Base-by-base conservation (phyloP, 2,797 vertebrate species). In the Pangasius sanitwongsei region DNA sequence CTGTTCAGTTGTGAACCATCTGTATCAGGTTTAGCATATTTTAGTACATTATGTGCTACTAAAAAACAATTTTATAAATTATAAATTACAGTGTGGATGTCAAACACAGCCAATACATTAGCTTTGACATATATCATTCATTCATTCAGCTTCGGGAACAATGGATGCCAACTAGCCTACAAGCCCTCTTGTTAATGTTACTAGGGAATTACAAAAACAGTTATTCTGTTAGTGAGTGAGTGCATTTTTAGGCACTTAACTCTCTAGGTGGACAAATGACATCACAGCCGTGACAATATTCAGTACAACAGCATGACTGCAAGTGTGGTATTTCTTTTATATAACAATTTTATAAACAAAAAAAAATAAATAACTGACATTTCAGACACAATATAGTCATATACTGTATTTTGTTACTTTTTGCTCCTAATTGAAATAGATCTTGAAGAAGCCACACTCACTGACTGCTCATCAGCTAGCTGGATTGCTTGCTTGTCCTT, bases 101-200 rank as follows among this genome's bases (percentile, higher is more conserved):
- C 77, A 55, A 18, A 34, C 77, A 20, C 20, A 9, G 31, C 7
- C 2, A 4, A 11, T 28, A 53, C 44, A 53, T 53, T 50, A 16
- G 25, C 12, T 50, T 75, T n/a, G 74, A 7, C 25, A 1, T 50
- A 44, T 48, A 28, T 50, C 44, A 50, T 77, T 77, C 6, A n/a
- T 77, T 53, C 9, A 31, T 78, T 16, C 25, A 20, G 28, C 37
- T 59, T 15, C 34, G 41, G 31, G 6, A 13, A 44, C 59, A 31
- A 11, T 80, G 13, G 4, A 53, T 1, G n/a, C 83, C 83, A 65
- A 48, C 82, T 28, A 44, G 23, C 25, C 59, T 31, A 50, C 41
- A n/a, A 48, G n/a, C 48, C 75, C 48, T n/a, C n/a, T 81, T 65
- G 81, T 65, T 83, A 48, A n/a, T 65, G 41, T n/a, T n/a, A 50